Percentiles rank a stretch among this genome's conserved stretches.
Evolutionary conservation across 2,797 vertebrate species (phyloP).

Genomic region (Zalophus californianus): DNA sequence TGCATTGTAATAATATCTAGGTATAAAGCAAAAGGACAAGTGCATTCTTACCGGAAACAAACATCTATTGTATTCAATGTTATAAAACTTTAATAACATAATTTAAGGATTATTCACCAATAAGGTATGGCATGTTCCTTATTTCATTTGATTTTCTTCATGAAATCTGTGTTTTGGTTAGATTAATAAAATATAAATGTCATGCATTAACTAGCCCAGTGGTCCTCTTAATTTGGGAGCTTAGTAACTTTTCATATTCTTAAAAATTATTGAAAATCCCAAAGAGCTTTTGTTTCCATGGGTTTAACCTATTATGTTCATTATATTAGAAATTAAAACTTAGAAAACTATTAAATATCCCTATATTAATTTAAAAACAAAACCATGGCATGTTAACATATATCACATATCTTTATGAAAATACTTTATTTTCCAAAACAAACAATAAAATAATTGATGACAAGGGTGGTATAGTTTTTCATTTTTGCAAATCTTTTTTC

Average conservation of each 20-base stretch:
- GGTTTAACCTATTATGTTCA: neutral
- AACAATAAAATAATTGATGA: neutral
- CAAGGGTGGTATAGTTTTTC: too few relatives aligned
- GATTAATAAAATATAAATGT: neutral
- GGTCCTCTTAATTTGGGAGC: neutral
- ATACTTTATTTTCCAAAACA: neutral
- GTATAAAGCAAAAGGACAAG: neutral
- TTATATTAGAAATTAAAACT: neutral
- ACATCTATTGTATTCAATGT: neutral
- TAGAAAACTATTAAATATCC: neutral
- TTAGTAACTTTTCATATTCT: neutral
- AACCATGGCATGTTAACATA: neutral
- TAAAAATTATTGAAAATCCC: neutral
- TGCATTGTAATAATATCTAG: neutral
- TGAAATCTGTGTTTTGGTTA: neutral
- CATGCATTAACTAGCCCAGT: too few relatives aligned
- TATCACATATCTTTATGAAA: neutral
- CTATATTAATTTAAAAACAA: neutral
- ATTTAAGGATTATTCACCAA: too few relatives aligned
- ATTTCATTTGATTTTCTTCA: neutral
- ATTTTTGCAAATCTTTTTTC: neutral
- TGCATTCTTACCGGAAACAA: neutral
- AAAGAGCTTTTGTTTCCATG: neutral
- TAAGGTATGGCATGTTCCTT: neutral
- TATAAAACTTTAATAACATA: neutral